Evolutionary conservation across 2,888 invertebrate species (phyloP).

Genomic region (Thymelicus acteon): DNA sequence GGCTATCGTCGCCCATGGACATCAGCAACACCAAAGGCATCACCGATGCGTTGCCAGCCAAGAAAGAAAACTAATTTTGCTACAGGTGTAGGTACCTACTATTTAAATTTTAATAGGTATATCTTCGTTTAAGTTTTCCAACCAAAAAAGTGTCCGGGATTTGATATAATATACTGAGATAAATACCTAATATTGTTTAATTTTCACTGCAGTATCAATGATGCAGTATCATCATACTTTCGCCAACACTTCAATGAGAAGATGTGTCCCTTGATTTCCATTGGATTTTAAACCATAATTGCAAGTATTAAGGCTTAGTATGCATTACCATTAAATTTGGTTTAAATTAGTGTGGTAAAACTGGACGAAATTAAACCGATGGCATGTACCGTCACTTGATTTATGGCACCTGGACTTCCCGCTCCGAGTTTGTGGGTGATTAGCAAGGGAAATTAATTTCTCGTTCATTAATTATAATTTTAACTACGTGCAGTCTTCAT

Average conservation of each 20-base stretch:
- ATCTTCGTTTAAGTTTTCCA: too few species aligned
- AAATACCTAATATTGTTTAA: background rate
- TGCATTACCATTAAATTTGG: slow-evolving; percentile 6
- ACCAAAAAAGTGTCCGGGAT: too few species aligned
- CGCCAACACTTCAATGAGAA: too few species aligned
- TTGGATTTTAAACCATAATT: background rate
- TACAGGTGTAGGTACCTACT: too few species aligned
- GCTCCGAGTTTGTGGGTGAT: slow-evolving; percentile 30
- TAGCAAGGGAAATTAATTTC: slow-evolving; percentile 21
- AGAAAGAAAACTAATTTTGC: too few species aligned
- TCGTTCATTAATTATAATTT: slow-evolving; percentile 16
- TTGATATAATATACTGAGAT: too few species aligned
- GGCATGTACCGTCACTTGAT: slow-evolving; percentile 48
- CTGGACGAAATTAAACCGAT: slow-evolving; percentile 51
- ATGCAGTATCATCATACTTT: background rate
- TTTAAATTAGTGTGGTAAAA: slow-evolving; percentile 45
- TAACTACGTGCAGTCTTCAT: slow-evolving; percentile 8
- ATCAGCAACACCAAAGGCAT: too few species aligned
- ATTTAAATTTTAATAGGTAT: too few species aligned
- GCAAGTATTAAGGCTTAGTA: slow-evolving; percentile 8
- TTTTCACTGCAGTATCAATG: background rate
- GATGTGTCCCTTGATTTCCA: too few species aligned
- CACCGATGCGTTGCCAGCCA: too few species aligned
- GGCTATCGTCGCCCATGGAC: too few species aligned
- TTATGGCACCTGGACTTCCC: slow-evolving; percentile 54